Evolutionary conservation across 1,140 invertebrate genomes (phyloP).

Genomic region (Plectus sambesii): DNA sequence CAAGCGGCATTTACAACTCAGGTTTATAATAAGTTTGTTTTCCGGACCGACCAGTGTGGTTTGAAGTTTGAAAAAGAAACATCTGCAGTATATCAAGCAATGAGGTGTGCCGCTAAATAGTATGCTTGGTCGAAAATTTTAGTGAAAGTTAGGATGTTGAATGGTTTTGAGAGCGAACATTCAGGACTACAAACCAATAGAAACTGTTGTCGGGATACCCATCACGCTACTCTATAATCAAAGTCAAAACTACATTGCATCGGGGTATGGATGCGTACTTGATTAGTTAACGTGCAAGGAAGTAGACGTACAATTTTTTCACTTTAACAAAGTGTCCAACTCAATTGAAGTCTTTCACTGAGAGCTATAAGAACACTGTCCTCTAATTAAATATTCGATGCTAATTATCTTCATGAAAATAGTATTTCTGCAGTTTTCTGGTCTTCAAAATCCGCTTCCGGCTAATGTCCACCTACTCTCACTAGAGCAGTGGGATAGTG

Average conservation of each 20-base stretch:
- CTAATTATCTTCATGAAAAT: neutral
- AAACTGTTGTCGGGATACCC: too few relatives aligned
- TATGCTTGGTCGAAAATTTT: too few relatives aligned
- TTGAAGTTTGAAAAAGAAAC: too few relatives aligned
- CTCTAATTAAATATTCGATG: neutral
- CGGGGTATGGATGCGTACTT: too few relatives aligned
- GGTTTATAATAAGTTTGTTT: neutral
- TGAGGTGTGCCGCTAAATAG: neutral
- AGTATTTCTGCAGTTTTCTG: neutral
- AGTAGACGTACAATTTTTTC: neutral
- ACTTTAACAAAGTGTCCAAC: neutral
- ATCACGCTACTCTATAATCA: too few relatives aligned
- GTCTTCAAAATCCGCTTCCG: slow-evolving; percentile 52
- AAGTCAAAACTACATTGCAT: too few relatives aligned
- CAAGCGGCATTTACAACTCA: neutral
- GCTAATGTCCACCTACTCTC: slow-evolving; percentile 68
- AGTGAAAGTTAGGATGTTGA: neutral
- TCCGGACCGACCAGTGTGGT: too few relatives aligned
- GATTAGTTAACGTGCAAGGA: too few relatives aligned
- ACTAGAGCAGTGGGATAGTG: slow-evolving; percentile 65
- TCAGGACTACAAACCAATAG: too few relatives aligned
- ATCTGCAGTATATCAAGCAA: too few relatives aligned
- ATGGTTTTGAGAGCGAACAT: too few relatives aligned
- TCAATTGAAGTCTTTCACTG: neutral
- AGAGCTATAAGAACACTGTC: neutral